A percentile compares a stretch with the other conserved stretches of the same genome.
phyloP scores from a whole-genome alignment of 2,797 vertebrate genomes.

The Sebastes vulpes region DNA sequence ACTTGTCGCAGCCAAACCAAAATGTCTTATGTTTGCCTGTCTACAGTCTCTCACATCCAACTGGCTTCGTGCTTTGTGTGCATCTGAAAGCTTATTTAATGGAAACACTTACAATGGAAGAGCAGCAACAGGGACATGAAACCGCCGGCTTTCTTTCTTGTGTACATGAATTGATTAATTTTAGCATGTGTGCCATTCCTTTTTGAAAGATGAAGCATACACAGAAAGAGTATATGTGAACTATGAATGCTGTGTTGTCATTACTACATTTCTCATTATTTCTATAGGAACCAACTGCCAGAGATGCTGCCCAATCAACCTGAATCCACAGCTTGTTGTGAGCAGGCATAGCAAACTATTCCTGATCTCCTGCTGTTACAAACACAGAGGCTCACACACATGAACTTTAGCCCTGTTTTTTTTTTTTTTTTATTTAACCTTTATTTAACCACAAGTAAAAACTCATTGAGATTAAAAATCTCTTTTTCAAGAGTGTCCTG shows the following conservation, averaged over 20 bases:
- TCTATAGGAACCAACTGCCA: not conserved
- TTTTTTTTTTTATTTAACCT: too few species aligned
- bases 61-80: not conserved
- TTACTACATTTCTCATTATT: not conserved
- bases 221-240: not conserved
- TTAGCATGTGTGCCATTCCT: not conserved
- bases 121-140: not conserved
- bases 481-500: too few species aligned
- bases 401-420: not conserved
- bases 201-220: not conserved
- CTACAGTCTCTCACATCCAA: not conserved
- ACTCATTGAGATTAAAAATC: too few species aligned
- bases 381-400: not conserved
- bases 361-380: not conserved
- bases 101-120: not conserved
- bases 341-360: not conserved
- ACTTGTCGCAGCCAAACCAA: constrained; percentile 7
- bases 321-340: not conserved
- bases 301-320: not conserved
- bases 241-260: not conserved
- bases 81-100: not conserved
- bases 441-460: too few species aligned
- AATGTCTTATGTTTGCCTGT: not conserved
- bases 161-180: constrained; percentile 24
- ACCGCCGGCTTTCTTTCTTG: constrained; percentile 11